A percentile compares a stretch with the other conserved stretches of the same genome.
Evolutionary conservation across 2,888 invertebrate species (phyloP).

Genomic region (Entomobrya proxima): DNA sequence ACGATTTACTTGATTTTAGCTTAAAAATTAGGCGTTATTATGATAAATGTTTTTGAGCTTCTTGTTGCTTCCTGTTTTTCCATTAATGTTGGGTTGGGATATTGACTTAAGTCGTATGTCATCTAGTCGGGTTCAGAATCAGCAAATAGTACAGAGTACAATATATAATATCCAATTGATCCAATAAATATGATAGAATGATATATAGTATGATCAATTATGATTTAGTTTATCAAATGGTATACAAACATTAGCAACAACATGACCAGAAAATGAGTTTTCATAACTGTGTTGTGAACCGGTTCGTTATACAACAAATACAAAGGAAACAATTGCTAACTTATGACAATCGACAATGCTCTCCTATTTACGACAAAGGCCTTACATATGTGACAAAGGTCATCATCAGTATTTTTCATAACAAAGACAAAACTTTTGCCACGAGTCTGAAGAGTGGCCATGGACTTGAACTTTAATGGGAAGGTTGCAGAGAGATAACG

Average conservation of each 20-base stretch:
- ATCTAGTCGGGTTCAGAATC: no score
- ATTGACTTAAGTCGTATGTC: no score
- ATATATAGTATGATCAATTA: no score
- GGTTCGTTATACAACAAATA: not conserved
- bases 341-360: not conserved
- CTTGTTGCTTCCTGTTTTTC: constrained; percentile 19
- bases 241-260: no score
- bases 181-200: no score
- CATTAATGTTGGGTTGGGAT: no score
- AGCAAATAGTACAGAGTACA: no score
- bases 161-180: no score
- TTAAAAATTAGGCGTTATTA: not conserved
- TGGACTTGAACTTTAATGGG: constrained; percentile 51
- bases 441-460: not conserved
- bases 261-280: no score
- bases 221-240: no score
- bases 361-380: not conserved
- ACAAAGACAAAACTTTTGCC: not conserved
- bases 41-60: not conserved
- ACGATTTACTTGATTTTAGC: not conserved
- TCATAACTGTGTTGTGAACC: no score
- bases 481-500: not conserved
- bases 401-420: not conserved
- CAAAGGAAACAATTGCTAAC: not conserved
- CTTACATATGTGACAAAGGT: constrained; percentile 11